Conservation (phyloP, 53 echinoderm and acorn worm genomes). For the Holothuria scabra region DNA sequence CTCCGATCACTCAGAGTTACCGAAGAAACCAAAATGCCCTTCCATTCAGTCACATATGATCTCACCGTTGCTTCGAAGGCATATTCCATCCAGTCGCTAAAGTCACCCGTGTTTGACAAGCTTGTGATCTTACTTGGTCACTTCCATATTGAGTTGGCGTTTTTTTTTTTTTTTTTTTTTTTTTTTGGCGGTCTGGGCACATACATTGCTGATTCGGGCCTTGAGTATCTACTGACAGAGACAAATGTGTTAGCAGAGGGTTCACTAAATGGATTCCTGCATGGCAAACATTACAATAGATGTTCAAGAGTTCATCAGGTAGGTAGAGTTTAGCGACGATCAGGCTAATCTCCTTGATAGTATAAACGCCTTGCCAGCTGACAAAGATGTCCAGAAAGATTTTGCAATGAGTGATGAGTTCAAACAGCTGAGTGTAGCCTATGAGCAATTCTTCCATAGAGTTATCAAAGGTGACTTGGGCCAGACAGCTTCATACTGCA, state of each 20-base stretch:
- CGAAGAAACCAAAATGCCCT: conserved; percentile 16
- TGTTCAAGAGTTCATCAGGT: conserved; percentile 55
- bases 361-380: background rate
- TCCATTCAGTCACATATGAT: conserved; percentile 46
- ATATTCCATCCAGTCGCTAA: conserved; percentile 44
- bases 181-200: conserved; percentile 41
- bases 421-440: conserved; percentile 8
- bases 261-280: conserved; percentile 45
- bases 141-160: conserved; percentile 55
- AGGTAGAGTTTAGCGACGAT: background rate
- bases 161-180: too few relatives aligned
- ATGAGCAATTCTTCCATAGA: conserved; percentile 45
- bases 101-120: conserved; percentile 42
- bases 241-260: conserved; percentile 31
- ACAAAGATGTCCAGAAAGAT: conserved; percentile 9
- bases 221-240: conserved; percentile 36
- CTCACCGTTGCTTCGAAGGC: conserved; percentile 47
- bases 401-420: conserved; percentile 46
- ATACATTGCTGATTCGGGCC: conserved; percentile 31
- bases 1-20: conserved; percentile 43
- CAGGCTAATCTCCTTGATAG: conserved; percentile 15
- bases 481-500: conserved; percentile 52
- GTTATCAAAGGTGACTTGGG: conserved; percentile 29
- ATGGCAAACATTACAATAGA: conserved; percentile 59
- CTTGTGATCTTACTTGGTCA: conserved; percentile 44